Evolutionary conservation across 2,888 invertebrate species (phyloP).

Genomic region (Gari tellinella): DNA sequence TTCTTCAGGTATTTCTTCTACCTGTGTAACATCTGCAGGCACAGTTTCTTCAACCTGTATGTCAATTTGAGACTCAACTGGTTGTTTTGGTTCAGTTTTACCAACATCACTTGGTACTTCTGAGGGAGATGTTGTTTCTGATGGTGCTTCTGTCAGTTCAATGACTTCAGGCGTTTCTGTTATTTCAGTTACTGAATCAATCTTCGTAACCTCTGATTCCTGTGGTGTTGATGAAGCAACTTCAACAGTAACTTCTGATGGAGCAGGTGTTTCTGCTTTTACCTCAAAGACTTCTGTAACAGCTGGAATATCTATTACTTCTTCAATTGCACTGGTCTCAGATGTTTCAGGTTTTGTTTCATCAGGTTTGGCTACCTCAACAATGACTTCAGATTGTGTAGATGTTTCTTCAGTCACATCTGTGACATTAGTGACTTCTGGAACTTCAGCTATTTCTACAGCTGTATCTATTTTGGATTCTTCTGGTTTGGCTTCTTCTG

Average conservation of each 20-base stretch:
- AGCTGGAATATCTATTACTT: conserved; percentile 14
- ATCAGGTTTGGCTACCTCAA: conserved; percentile 6
- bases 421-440: conserved; percentile 37
- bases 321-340: neutral
- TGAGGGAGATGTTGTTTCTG: conserved; percentile 22
- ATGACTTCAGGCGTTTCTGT: conserved; percentile 29
- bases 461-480: conserved; percentile 54
- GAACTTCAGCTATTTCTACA: conserved; percentile 49
- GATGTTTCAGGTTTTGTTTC: conserved; percentile 29
- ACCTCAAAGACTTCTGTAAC: conserved; percentile 32
- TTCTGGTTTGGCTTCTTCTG: conserved; percentile 37
- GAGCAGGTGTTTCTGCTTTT: conserved; percentile 29
- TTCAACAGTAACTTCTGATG: conserved; percentile 27
- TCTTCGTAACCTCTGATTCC: conserved; percentile 18
- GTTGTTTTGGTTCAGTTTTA: conserved; percentile 25
- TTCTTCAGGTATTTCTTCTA: conserved; percentile 39
- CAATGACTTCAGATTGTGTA: conserved; percentile 8
- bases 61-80: conserved; percentile 36
- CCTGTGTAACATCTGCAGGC: conserved; percentile 17
- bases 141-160: conserved; percentile 2
- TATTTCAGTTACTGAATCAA: conserved; percentile 26
- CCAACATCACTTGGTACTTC: conserved; percentile 34
- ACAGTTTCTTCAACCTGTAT: conserved; percentile 33
- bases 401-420: conserved; percentile 3
- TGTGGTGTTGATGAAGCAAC: conserved; percentile 32